Base-by-base conservation (phyloP, 2,797 vertebrate species). In the Clarias laeviceps region DNA sequence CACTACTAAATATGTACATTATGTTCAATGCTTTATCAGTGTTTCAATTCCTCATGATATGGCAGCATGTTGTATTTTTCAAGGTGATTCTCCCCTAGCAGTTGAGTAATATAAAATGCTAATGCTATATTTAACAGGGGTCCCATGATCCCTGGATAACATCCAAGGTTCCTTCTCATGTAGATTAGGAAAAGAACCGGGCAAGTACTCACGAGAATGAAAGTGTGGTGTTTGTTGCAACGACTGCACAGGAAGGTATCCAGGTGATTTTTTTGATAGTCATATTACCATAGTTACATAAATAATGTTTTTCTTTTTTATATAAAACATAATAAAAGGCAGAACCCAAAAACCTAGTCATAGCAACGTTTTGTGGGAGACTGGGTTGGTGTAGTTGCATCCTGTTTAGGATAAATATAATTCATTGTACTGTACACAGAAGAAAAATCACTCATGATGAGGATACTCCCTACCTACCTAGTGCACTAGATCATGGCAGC, bases 401-500 rank as follows among this genome's bases (percentile, higher is more conserved):
- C 61, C 8, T 80, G 14, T 45, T 45, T 27, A 64, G 22, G 6
- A 18, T 40, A 64, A 45, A 64, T 79, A 17, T 34, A 27, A 40
- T 27, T 40, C 11, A 80, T 40, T 17, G 4, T n/a, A 37, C 57
- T 61, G 12, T 61, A 62, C 5, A 5, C 20, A 8, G 56, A 22
- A 37, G 37, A 62, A 79, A 9, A 37, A 69, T 62, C 14, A 4
- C 4, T 77, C 59, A 62, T 32, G 34, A 61, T 59, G 56, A 78
- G 20, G 59, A 29, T 59, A 59, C 61, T 29, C 62, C 40, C 40
- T 66, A 32, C 37, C 40, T 66, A 66, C 61, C 34, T 80, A 45
- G 59, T 80, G 59, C 77, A 80, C 62, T 32, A 66, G 50, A 70
- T 32, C 3, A 50, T 83, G 82, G 70, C 82, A 74, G 57, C 20